Evolutionary conservation across 2,113 vertebrate species (phyloP), one percentile per base, ranked within the genome.

Genomic region (Malurus alboscapulatus): DNA sequence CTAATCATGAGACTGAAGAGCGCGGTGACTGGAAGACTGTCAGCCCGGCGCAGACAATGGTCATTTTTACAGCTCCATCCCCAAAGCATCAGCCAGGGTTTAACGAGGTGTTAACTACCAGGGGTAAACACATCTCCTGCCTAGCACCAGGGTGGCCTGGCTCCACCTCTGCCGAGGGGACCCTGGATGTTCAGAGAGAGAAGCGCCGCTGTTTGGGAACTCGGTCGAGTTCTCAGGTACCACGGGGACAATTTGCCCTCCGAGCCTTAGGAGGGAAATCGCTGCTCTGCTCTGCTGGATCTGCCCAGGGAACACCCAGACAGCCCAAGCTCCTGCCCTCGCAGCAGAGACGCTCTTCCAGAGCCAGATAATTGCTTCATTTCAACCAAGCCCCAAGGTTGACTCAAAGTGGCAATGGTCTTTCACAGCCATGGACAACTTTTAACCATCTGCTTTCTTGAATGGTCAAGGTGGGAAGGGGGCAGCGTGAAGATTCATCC

Each of bases 121-220:
- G 40, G 1, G 17, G 36, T 79, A 80, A 94, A 93, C 36, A 54
- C 67, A 57, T 57, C 78, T 92, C 24, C 47, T 62, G 66, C 54
- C 58, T 17, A 69, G 42, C 48, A 5, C 36, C 9, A 27, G 36
- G 57, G 42, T 76, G 63, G 81, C 53, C 61, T 30, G 57, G 47
- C 27, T 44, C 53, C 30, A 17, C 5, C 45, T 51, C 81, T 68
- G 32, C 67, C 48, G 24, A 68, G 25, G 44, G 15, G 10, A 76
- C 12, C 9, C 18, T 32, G 40, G 45, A 16, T 50, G 34, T 29
- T 53, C 58, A 15, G 18, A 50, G 51, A 22, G 59, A 21, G n/a
- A 73, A 0, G 15, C 5, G 6, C 12, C 1, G 0, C 1, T 0
- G 26, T 47, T 38, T 1, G 6, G 36, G 30, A 68, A 18, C 50